A percentile compares a stretch with the other conserved stretches of the same genome.
Conservation (phyloP, 2,797 vertebrate species). For the Tokudaia tokunoshimensis region DNA sequence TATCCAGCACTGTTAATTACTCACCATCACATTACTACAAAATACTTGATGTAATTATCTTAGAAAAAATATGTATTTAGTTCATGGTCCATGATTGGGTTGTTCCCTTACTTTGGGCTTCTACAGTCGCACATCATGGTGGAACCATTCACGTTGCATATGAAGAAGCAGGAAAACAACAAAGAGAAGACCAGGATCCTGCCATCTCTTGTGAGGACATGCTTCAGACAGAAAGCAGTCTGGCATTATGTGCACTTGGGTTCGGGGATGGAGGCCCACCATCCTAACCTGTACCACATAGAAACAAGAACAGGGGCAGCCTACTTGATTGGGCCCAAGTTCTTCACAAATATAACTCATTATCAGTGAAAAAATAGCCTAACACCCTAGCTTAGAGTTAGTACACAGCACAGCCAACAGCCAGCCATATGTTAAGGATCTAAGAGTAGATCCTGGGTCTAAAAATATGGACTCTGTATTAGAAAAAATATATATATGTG, state of each 20-base stretch:
- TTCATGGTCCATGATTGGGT: not conserved
- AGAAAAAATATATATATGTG: not conserved
- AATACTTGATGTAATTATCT: not conserved
- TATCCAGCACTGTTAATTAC: not conserved
- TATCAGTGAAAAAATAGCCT: not conserved
- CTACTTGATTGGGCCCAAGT: not conserved
- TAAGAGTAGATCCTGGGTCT: not conserved
- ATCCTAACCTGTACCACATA: not conserved
- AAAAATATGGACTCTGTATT: not conserved
- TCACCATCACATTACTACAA: not conserved
- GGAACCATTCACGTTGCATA: not conserved
- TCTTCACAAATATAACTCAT: not conserved
- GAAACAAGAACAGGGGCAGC: not conserved
- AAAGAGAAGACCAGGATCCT: not conserved
- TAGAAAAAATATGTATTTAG: not conserved
- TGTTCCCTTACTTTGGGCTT: not conserved
- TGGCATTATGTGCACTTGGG: accelerated
- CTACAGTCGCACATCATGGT: not conserved
- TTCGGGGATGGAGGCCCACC: not conserved
- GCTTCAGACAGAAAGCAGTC: not conserved
- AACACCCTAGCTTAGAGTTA: not conserved
- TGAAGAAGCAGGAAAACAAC: not conserved
- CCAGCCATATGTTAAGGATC: not conserved
- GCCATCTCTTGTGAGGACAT: not conserved
- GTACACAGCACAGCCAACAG: not conserved